phyloP scores from a whole-genome alignment of 2,797 vertebrate species.

The Tiaroga cobitis region DNA sequence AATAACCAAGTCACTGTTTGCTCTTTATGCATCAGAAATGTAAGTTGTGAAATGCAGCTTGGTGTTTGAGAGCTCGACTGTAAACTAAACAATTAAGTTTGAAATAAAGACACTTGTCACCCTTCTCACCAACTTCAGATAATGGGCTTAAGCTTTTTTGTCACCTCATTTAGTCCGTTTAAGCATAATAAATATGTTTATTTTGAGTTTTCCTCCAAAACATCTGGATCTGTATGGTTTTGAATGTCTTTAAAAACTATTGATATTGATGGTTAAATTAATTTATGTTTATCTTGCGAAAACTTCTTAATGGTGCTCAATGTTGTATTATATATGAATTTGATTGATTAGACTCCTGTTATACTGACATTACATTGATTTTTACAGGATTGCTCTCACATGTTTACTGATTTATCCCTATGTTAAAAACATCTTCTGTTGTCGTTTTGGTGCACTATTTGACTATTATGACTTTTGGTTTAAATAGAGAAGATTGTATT shows the following conservation, averaged over 20 bases:
- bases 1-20: constrained; percentile 10
- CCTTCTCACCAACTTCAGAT: neutral
- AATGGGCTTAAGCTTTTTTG: neutral
- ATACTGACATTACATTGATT: neutral
- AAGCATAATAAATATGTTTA: neutral
- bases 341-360: neutral
- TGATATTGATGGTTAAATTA: neutral
- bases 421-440: neutral
- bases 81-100: neutral
- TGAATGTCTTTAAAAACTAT: neutral
- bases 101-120: neutral
- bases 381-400: neutral
- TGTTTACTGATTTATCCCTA: neutral
- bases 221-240: neutral
- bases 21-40: neutral
- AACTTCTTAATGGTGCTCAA: neutral
- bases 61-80: neutral
- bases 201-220: neutral
- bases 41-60: constrained; percentile 2
- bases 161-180: neutral
- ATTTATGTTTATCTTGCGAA: neutral
- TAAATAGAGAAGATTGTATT: neutral
- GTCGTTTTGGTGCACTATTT: neutral
- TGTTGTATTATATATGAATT: neutral
- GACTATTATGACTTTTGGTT: neutral